Conservation (phyloP, 2,113 vertebrate genomes). For the Chamaetylas fuelleborni region DNA sequence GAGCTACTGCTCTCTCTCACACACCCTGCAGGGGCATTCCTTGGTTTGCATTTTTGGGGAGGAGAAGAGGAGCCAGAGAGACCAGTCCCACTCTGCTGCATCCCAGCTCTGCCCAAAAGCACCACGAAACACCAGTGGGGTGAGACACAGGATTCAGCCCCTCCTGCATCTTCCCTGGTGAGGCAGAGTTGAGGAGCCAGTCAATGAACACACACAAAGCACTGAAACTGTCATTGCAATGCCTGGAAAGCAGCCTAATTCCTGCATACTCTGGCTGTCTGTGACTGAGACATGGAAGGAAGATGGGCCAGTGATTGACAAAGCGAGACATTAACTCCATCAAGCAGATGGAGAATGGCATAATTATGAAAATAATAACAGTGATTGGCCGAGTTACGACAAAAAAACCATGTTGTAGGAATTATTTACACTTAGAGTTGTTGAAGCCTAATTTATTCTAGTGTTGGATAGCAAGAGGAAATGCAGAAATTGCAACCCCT, state of each 20-base stretch:
- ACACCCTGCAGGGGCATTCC: too few species aligned
- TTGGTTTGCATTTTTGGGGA: neutral
- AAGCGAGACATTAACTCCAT: constrained; percentile 37
- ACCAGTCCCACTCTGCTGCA: neutral
- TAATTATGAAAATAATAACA: constrained; percentile 59
- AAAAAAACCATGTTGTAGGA: neutral
- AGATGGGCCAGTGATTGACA: constrained; percentile 11
- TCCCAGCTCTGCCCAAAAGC: neutral
- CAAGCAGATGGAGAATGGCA: constrained; percentile 46
- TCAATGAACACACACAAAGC: neutral
- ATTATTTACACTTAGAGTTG: neutral
- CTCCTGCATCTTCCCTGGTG: neutral
- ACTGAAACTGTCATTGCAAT: constrained; percentile 5
- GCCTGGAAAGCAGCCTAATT: constrained; percentile 30
- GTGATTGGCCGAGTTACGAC: neutral
- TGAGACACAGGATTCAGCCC: fast-evolving
- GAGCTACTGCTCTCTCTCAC: neutral
- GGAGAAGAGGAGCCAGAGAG: neutral
- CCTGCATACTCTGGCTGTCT: neutral
- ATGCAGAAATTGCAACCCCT: neutral
- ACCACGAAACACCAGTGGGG: fast-evolving
- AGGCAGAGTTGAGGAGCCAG: neutral
- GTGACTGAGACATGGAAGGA: neutral
- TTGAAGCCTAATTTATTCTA: constrained; percentile 17
- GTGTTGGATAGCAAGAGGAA: constrained; percentile 18